Base-by-base conservation (phyloP, 2,797 vertebrate species). In the Tympanoctomys barrerae region DNA sequence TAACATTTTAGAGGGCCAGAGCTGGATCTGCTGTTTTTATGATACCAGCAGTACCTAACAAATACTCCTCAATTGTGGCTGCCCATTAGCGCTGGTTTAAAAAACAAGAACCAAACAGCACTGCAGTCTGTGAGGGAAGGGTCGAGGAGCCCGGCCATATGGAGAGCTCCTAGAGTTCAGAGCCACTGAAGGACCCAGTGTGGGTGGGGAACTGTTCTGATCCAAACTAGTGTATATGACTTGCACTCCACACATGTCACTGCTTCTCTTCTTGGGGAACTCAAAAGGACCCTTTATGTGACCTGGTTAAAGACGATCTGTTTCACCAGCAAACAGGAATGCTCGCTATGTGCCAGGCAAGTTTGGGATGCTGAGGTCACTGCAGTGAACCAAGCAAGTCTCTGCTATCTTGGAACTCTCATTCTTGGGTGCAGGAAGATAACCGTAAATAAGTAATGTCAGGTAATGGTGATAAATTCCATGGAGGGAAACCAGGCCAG, bases 381-480 rank as follows among this genome's bases (percentile, higher is more conserved):
- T 49, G 36, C 54, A 66, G n/a, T 49, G 73, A 77, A 64, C n/a
- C 62, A 70, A 89, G 84, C 73, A 52, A 31, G 1, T 70, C 39
- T 71, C 42, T 52, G 12, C 39, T 79, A 28, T 57, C 49, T 46
- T 79, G 12, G 54, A 90, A 78, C 62, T 75, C 85, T 42, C 11
- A 52, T 31, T 95, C 59, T 83, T 89, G 83, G 70, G n/a, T 26
- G 10, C 14, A 26, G 61, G 54, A n/a, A 95, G 49, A 77, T 22
- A 81, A 66, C 9, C n/a, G 42, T 82, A 75, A 59, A 85, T 89
- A 91, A 73, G 49, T 94, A 90, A 64, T 79, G 28, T 42, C 94
- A 96, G 82, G 79, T 90, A 91, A 96, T 33, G 68, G 70, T 71
- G 71, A 70, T 81, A 75, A 75, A 42, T 49, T 75, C 62, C 36